These are phyloP conservation scores for Ammodytes marinus DNA, from an alignment of 2,113 vertebrate genomes.

Conservation along the genomic window DNA sequence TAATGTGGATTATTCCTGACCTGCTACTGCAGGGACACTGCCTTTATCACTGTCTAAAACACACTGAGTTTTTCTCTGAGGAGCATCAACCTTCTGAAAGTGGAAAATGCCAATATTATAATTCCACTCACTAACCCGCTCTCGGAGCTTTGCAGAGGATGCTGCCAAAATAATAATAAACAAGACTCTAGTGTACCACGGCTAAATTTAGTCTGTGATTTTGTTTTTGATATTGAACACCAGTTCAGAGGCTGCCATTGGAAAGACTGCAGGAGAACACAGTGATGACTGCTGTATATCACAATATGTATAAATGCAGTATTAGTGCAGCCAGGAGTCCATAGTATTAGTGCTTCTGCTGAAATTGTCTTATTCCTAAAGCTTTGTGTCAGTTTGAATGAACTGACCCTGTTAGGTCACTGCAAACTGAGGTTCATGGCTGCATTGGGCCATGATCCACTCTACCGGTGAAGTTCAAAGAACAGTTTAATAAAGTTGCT, in stretches of 20 bases:
- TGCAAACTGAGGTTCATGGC: neutral
- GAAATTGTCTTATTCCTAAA: neutral
- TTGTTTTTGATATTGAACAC: slow-evolving; percentile 63
- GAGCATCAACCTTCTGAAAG: too few species aligned
- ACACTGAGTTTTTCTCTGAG: neutral
- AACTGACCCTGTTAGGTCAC: slow-evolving; percentile 13
- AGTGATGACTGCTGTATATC: slow-evolving; percentile 1
- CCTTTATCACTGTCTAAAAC: neutral
- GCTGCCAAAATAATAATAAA: slow-evolving; percentile 54
- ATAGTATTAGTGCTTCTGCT: neutral
- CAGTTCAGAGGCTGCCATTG: slow-evolving; percentile 38
- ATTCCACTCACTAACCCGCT: neutral
- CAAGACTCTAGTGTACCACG: slow-evolving; percentile 48
- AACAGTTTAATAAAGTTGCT: slow-evolving; percentile 7
- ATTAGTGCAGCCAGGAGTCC: neutral
- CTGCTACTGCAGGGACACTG: slow-evolving; percentile 19
- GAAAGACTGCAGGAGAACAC: neutral
- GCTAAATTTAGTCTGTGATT: slow-evolving; percentile 72
- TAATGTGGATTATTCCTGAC: slow-evolving; percentile 48
- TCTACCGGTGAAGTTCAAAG: neutral
- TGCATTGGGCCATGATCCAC: neutral
- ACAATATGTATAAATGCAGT: neutral
- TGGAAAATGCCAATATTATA: slow-evolving; percentile 5
- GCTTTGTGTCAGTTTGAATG: neutral
- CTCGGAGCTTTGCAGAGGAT: slow-evolving; percentile 17